Conservation (phyloP, 2,888 invertebrate genomes). For the Leuctra nigra region DNA sequence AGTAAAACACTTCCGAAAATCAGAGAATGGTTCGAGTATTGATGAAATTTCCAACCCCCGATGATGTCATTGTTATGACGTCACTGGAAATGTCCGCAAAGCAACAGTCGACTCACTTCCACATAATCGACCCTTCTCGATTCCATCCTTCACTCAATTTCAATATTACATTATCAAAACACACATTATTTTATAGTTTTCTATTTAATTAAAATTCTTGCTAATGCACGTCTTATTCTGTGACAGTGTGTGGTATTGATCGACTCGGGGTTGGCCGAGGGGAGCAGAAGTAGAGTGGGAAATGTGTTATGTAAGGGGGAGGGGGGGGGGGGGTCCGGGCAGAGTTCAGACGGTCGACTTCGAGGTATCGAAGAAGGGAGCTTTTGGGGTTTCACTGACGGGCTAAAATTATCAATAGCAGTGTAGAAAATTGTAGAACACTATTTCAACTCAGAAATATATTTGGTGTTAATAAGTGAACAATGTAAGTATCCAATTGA, state of each 20-base stretch:
- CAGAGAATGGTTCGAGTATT: not conserved
- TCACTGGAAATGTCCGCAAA: not conserved
- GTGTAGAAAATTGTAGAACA: not conserved
- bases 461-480: slow-evolving; percentile 4
- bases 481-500: not conserved
- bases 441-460: not conserved
- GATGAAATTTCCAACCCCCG: not conserved
- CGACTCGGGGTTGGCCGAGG: too few species aligned
- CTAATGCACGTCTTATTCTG: too few species aligned
- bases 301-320: too few species aligned
- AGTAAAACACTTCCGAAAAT: too few species aligned
- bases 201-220: too few species aligned
- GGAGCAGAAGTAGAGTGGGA: too few species aligned
- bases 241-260: too few species aligned
- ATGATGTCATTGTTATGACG: not conserved
- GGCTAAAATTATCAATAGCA: slow-evolving; percentile 22
- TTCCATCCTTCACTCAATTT: too few species aligned
- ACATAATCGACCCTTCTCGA: not conserved
- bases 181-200: too few species aligned
- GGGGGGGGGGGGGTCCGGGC: too few species aligned
- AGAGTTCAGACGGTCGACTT: not conserved
- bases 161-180: too few species aligned
- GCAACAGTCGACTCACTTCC: not conserved
- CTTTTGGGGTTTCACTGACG: slow-evolving; percentile 17
- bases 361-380: not conserved